Base-by-base conservation (phyloP, 2,797 vertebrate species). In the Mus spretus region DNA sequence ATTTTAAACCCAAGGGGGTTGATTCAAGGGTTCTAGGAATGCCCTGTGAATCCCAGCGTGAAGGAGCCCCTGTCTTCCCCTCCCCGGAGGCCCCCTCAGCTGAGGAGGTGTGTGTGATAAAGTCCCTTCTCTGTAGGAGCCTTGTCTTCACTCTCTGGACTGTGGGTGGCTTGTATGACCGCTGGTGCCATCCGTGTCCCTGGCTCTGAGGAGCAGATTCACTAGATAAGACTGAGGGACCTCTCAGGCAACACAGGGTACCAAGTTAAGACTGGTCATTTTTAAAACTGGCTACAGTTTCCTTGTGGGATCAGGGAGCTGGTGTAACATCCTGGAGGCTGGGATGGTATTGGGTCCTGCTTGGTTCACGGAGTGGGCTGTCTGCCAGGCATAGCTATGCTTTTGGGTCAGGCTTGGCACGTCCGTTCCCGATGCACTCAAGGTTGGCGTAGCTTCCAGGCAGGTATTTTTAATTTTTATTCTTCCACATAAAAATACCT, bases 391-490 rank as follows among this genome's bases (percentile, higher is more conserved):
- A 40, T 92, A 94, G 92, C 93, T 96, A 78, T 94, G 40, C 83
- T 84, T 95, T 96, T 89, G 95, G 96, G 93, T 96, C 95, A 97
- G 94, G 55, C 84, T 97, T 96, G 97, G 97, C 97, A 96, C 85
- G 87, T 22, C 24, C 47, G 84, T 95, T 94, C 75, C 91, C 34
- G 89, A 59, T 22, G 53, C 40, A 67, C 74, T 96, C 53, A 55
- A 88, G 91, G 82, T 95, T 97, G 96, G 96, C 92, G 47, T 92
- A 65, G 72, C 80, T 94, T 97, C 79, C 72, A 92, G 93, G 93
- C 97, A 98, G 98, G 97, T 97, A 70, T 96, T 97, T 96, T 80
- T 70, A 93, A 96, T 89, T 89, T 75, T 97, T 93, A 57, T 77
- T 88, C 87, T 80, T 70, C 44, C 89, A 80, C 47, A 72, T 96